Base-by-base conservation (phyloP, 2,113 vertebrate species). In the Azemiops feae region DNA sequence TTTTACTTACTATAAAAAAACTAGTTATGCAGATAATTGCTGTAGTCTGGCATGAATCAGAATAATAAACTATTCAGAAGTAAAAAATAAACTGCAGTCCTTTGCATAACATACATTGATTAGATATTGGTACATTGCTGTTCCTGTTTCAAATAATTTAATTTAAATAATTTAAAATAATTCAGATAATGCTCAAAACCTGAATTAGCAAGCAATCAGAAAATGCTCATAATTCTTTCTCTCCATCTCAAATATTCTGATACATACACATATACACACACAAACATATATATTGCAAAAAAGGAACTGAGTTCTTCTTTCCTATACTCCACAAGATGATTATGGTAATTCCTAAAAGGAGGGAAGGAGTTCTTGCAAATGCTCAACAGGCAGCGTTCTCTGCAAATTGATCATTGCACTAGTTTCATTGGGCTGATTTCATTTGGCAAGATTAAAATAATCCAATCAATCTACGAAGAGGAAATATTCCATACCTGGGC, bases 1-100 rank as follows among this genome's bases (percentile, higher is more conserved):
- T 95, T 87, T 94, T 88, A 54, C 91, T 90, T 85, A 58, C 93
- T 91, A 95, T 34, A 87, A 96, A 89, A 96, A 96, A 94, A 93
- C 20, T 90, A 87, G 91, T 95, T 96, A 93, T 91, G 93, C 47
- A 50, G 47, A 50, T 50, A 50, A 8, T 50, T 50, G 47, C 8
- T 50, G 47, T 50, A 50, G 8, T 50, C 47, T 50, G 47, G 47
- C 47, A 50, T 50, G 47, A 50, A 50, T 50, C 47, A 50, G 47
- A 50, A 50, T 9, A 50, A 50, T 50, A 50, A 50, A 50, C 47
- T 50, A 50, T 9, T 50, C 47, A 50, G 47, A 50, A 50, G 47
- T 50, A 50, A 50, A 50, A 50, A 50, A 50, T 50, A 50, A 50
- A 50, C 50, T 86, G 92, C 69, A 74, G 88, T 94, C 93, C 91